phyloP scores from a whole-genome alignment of 2,113 vertebrate genomes.

The Hyla sarda region DNA sequence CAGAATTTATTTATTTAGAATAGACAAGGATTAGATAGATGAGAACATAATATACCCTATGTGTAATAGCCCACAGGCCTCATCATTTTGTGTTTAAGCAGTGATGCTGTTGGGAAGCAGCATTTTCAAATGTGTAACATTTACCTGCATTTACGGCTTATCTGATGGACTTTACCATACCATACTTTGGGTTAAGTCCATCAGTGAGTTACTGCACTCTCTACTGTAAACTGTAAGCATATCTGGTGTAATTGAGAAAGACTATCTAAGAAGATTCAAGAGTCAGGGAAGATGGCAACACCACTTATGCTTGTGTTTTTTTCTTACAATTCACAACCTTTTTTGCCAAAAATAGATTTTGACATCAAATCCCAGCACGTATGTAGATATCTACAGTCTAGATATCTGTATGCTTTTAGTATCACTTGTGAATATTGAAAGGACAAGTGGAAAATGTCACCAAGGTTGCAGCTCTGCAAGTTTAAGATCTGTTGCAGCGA shows the following conservation, averaged over 20 bases:
- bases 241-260: background rate
- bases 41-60: conserved; percentile 25
- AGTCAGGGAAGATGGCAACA: background rate
- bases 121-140: background rate
- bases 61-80: background rate
- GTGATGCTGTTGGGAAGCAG: background rate
- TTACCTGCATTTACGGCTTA: background rate
- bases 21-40: conserved; percentile 27
- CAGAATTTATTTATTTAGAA: conserved; percentile 19
- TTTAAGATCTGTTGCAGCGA: background rate
- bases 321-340: background rate
- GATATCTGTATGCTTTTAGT: background rate
- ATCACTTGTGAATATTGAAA: background rate
- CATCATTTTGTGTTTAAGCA: background rate
- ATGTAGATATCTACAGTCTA: background rate
- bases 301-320: background rate
- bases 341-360: background rate
- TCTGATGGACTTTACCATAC: background rate
- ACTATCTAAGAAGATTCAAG: background rate
- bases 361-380: background rate
- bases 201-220: background rate
- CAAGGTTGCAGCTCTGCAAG: background rate
- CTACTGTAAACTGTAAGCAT: background rate
- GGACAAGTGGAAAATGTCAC: background rate
- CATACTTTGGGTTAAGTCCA: too few species aligned